A percentile compares a stretch with the other conserved stretches of the same genome.
Conservation (phyloP, 2,888 invertebrate species). For the Oasisia sp. region DNA sequence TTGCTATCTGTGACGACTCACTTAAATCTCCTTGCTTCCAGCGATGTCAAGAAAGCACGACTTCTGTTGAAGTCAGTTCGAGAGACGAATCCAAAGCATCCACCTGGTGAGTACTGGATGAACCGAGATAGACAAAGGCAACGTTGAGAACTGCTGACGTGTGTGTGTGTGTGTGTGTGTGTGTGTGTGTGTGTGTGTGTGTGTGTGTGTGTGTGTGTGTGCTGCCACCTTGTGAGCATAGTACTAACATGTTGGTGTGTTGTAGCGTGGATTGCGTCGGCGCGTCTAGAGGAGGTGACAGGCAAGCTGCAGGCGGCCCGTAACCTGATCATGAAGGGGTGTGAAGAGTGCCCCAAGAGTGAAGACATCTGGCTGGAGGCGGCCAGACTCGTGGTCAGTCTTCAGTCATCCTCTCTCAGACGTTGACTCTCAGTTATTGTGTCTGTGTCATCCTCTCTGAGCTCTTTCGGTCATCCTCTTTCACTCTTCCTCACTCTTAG, state of each 20-base stretch:
- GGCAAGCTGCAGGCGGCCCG: constrained; percentile 93
- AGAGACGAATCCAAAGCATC: constrained; percentile 97
- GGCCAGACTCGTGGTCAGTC: constrained; percentile 73
- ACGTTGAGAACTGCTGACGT: not conserved
- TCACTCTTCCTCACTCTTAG: too few relatives aligned
- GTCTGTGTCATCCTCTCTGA: too few relatives aligned
- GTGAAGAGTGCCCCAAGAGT: constrained; percentile 90
- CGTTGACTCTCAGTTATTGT: too few relatives aligned
- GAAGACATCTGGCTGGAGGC: constrained; percentile 99
- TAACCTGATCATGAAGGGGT: constrained; percentile 98
- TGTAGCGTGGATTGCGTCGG: constrained; percentile 97
- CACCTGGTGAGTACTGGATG: constrained; percentile 72
- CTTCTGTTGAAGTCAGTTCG: constrained; percentile 93
- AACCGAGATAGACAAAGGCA: constrained; percentile 3
- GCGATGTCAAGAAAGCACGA: constrained; percentile 96
- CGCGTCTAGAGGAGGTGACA: constrained; percentile 96
- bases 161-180: too few relatives aligned
- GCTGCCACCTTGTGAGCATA: not conserved
- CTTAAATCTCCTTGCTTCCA: constrained; percentile 50
- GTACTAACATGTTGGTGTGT: not conserved
- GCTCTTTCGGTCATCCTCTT: too few relatives aligned
- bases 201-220: too few relatives aligned
- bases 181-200: too few relatives aligned
- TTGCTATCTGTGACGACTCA: constrained; percentile 73
- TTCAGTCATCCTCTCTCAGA: not conserved